phyloP scores from a whole-genome alignment of 1,140 invertebrate species.

The Leucophenga varia region DNA sequence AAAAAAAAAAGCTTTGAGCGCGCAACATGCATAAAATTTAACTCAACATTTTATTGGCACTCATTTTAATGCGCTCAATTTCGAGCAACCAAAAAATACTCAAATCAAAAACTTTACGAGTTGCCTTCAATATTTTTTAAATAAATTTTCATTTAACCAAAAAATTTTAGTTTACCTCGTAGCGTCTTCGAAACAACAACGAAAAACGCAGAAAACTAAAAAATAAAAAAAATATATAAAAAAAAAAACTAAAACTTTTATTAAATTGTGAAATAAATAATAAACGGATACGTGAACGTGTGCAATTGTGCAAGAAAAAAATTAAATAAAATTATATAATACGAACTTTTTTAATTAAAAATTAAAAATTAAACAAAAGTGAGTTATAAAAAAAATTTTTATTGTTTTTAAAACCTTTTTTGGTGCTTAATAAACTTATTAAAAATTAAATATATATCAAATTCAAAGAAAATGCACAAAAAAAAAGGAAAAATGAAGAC shows the following conservation, averaged over 20 bases:
- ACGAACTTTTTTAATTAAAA: slow-evolving; percentile 5
- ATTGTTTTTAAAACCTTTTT: neutral
- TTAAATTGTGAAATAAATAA: slow-evolving; percentile 24
- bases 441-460: too few relatives aligned
- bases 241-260: slow-evolving; percentile 9
- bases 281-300: slow-evolving; percentile 5
- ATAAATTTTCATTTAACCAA: slow-evolving; percentile 47
- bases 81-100: slow-evolving; percentile 20
- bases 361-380: slow-evolving; percentile 27
- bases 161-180: slow-evolving; percentile 47
- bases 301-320: slow-evolving; percentile 16
- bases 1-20: too few relatives aligned
- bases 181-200: slow-evolving; percentile 47
- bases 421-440: slow-evolving; percentile 1
- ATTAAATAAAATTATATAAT: slow-evolving; percentile 22
- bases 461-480: slow-evolving; percentile 1
- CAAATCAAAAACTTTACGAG: too few relatives aligned
- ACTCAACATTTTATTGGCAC: too few relatives aligned
- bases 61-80: too few relatives aligned
- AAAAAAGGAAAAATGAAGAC: slow-evolving; percentile 1
- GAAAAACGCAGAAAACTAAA: slow-evolving; percentile 24
- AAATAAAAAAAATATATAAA: slow-evolving; percentile 4
- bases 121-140: too few relatives aligned
- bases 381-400: slow-evolving; percentile 15
- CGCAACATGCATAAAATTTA: neutral